Conservation (phyloP, 2,888 invertebrate genomes). For the Pseudolycoriella hygida region DNA sequence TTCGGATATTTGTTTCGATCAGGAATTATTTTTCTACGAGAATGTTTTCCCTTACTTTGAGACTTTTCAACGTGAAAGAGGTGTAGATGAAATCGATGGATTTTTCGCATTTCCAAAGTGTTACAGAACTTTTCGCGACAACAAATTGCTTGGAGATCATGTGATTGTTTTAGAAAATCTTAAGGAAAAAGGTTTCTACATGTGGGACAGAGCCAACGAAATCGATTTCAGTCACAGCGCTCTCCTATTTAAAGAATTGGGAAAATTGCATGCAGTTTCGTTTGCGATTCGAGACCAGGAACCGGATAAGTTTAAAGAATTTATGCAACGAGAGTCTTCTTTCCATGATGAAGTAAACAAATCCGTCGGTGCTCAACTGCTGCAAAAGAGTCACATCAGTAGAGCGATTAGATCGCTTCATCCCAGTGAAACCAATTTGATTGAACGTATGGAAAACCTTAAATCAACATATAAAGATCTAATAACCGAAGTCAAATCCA, state of each 20-base stretch:
- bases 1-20: background rate
- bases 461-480: background rate
- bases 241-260: slow-evolving; percentile 33
- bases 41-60: slow-evolving; percentile 3
- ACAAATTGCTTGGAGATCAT: slow-evolving; percentile 23
- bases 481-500: slow-evolving; percentile 1
- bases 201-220: slow-evolving; percentile 25
- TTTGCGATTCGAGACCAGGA: slow-evolving; percentile 39
- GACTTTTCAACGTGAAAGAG: slow-evolving; percentile 3
- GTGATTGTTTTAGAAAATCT: slow-evolving; percentile 28
- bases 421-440: background rate
- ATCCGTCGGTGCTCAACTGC: background rate
- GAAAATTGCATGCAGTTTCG: slow-evolving; percentile 40
- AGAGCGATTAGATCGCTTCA: background rate
- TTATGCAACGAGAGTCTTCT: slow-evolving; percentile 21
- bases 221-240: slow-evolving; percentile 11
- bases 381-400: background rate
- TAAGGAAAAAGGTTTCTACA: slow-evolving; percentile 23
- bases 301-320: slow-evolving; percentile 30
- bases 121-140: slow-evolving; percentile 20
- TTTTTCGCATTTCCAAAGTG: slow-evolving; percentile 4
- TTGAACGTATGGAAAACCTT: background rate
- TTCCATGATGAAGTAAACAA: background rate
- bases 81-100: background rate
- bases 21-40: slow-evolving; percentile 4